Evolutionary conservation across 2,113 vertebrate genomes (phyloP), one percentile per base, ranked within the genome.

Genomic region (Heterochromis multidens): DNA sequence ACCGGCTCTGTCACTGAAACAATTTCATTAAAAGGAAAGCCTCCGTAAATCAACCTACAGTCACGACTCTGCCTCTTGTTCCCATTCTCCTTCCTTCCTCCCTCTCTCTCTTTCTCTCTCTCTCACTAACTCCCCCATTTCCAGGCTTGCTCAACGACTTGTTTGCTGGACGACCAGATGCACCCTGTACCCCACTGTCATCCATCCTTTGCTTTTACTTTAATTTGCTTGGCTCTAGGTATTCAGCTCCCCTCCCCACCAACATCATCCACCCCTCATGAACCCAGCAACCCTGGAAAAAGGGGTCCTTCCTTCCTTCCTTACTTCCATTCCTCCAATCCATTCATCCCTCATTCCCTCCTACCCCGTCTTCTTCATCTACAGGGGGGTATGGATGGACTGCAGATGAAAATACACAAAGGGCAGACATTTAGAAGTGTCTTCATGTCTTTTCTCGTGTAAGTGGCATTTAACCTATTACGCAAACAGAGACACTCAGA

Each of bases 1-100:
- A 99, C 98, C 96, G 96, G 96, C 97, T 97, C 98, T 99, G 98
- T 98, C 98, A 98, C 96, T 97, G 98, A 97, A 99, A 99, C 98
- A 98, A 99, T 99, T 99, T 99, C 97, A 99, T 99, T 99, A 99
- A 98, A 94, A 97, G 97, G 89, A 97, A 97, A 97, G 97, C 97
- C 97, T 97, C 96, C 96, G 97, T 99, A 99, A 99, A 99, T 99
- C 98, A 99, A 96, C 93, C 96, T 85, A 85, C 96, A 97, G 97
- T 98, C 98, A 98, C 96, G 93, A 96, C 83, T 95, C 94, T 96
- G 95, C 96, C 96, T 93, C 95, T 91, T 94, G 86, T 91, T 90
- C 92, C 91, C 87, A 54, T 89, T 93, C 92, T 88, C 88, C 83
- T 92, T 90, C 96, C 96, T 97, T 96, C 96, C 96, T 60, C 65